Percentiles rank a stretch among this genome's conserved stretches.
Conservation (phyloP, 1,140 invertebrate genomes). For the Bombus soroeensis region DNA sequence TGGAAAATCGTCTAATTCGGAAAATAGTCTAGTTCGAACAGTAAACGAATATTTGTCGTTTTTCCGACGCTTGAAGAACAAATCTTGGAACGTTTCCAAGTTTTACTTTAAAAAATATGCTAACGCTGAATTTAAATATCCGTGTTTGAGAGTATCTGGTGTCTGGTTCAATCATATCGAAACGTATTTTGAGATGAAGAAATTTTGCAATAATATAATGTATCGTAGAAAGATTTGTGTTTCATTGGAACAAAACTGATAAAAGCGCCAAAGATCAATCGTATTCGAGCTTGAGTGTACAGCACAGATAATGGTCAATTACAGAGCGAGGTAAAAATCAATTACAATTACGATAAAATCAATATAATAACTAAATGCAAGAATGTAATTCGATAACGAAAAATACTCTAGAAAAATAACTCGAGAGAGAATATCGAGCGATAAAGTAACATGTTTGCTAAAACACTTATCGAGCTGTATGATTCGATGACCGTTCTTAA, state of each 20-base stretch:
- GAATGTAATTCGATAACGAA: neutral
- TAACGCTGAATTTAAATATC: no score
- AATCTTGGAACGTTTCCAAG: no score
- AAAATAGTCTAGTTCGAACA: no score
- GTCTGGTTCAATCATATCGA: no score
- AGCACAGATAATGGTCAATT: neutral
- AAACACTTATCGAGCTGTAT: conserved; percentile 11
- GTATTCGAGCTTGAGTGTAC: neutral
- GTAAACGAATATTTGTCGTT: no score
- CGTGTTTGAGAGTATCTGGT: no score
- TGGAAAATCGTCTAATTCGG: no score
- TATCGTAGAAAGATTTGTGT: no score
- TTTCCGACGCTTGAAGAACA: no score
- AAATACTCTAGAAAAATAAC: conserved; percentile 8
- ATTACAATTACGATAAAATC: neutral
- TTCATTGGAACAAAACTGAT: neutral
- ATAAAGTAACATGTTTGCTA: conserved; percentile 12
- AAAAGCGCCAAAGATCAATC: no score
- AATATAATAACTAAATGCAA: neutral
- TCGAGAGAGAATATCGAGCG: neutral
- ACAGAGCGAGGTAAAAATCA: no score
- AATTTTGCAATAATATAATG: neutral
- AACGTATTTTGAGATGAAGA: neutral
- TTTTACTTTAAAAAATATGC: no score
- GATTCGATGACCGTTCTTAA: neutral